Evolutionary conservation across 2,888 invertebrate species (phyloP), one percentile per base, ranked within the genome.

Genomic region (Tetramorium bicarinatum): DNA sequence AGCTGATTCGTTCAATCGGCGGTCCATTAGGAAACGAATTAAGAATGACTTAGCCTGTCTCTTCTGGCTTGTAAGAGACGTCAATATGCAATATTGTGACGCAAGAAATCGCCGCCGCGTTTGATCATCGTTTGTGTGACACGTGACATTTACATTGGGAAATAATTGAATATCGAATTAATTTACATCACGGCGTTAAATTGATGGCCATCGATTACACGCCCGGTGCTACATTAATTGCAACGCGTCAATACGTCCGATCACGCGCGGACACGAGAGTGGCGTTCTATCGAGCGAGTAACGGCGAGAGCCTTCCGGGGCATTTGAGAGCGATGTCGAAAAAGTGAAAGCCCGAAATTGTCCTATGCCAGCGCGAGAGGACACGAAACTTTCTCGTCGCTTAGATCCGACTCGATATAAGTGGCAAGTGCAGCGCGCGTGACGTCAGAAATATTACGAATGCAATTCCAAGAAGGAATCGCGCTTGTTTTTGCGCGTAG

Each of bases 261-360:
- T 47, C 29, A 8, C 29, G 15, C 6, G 15, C 13, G 18, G n/a
- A 18, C 1, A 1, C 11, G 71, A 52, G 34, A 69, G 44, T 8
- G 29, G 18, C 18, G 7, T 66, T 77, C n/a, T 64, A 38, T 64
- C 49, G 25, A 25, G 13, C 59, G 13, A 44, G 49, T 71, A 71
- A 71, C 79, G 56, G 21, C 47, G 59, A 54, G 8, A 71, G 3
- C 7, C 21, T 47, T 56, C 8, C 18, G 15, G 7, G 4, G 18
- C 47, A 13, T 47, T 80, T 47, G 38, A 71, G 29, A 21, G 29
- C 11, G 34, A 21, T 71, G 79, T 80, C 59, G 59, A 80, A 71
- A 79, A 80, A 80, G 79, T 80, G 79, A 80, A 80, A 80, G 79
- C 47, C 47, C 47, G 34, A 18, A 52, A 64, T 18, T 72, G n/a